These are phyloP conservation scores for Alexandromys fortis DNA, from an alignment of 2,113 vertebrate species.

Conservation along the genomic window DNA sequence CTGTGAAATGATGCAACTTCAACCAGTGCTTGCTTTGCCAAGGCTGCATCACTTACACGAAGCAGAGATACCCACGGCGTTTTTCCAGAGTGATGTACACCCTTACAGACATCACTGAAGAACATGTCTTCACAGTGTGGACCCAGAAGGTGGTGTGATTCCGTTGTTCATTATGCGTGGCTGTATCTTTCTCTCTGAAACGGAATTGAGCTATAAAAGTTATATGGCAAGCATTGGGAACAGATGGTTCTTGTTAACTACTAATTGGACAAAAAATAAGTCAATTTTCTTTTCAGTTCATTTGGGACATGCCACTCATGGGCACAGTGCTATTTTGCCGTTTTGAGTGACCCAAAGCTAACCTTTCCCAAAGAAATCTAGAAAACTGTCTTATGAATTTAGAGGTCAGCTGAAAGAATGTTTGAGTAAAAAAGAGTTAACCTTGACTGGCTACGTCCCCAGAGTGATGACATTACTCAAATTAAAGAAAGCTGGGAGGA, in stretches of 20 bases:
- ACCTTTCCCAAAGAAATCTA: slow-evolving; percentile 78
- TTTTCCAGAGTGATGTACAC: slow-evolving; percentile 39
- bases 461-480: slow-evolving; percentile 35
- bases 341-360: slow-evolving; percentile 77
- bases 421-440: slow-evolving; percentile 70
- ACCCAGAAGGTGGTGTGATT: background rate
- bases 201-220: slow-evolving; percentile 65
- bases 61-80: background rate
- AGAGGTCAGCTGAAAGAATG: slow-evolving; percentile 59
- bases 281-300: slow-evolving; percentile 75
- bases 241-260: slow-evolving; percentile 77
- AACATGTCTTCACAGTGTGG: slow-evolving; percentile 31
- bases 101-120: slow-evolving; percentile 33
- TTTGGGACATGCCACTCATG: slow-evolving; percentile 78
- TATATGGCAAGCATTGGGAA: slow-evolving; percentile 71
- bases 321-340: slow-evolving; percentile 73
- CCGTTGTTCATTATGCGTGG: slow-evolving; percentile 1
- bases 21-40: slow-evolving; percentile 3
- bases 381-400: slow-evolving; percentile 33
- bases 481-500: slow-evolving; percentile 63
- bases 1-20: background rate
- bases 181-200: slow-evolving; percentile 59
- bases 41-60: background rate
- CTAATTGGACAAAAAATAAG: slow-evolving; percentile 65
- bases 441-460: slow-evolving; percentile 50